A percentile compares a stretch with the other conserved stretches of the same genome.
These are phyloP conservation scores for Idaea biselata DNA, from an alignment of 2,888 invertebrate species.

Conservation along the genomic window DNA sequence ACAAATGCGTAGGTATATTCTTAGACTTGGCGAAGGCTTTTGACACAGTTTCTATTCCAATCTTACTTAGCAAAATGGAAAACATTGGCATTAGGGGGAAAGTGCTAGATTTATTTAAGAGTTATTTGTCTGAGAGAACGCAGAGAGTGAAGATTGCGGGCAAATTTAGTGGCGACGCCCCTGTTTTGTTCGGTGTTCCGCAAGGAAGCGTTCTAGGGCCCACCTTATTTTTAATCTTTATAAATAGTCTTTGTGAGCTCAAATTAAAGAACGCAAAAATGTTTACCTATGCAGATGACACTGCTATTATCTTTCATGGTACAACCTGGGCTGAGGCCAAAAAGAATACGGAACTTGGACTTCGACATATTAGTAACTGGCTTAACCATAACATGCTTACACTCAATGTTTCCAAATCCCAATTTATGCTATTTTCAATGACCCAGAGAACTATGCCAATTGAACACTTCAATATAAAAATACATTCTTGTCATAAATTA, in stretches of 20 bases:
- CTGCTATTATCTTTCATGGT: conserved; percentile 6
- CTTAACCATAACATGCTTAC: neutral
- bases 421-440: neutral
- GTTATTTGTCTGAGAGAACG: conserved; percentile 10
- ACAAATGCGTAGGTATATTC: conserved; percentile 12
- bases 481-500: neutral
- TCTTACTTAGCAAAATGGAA: conserved; percentile 15
- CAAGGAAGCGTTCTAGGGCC: conserved; percentile 19
- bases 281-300: conserved; percentile 19
- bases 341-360: neutral
- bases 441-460: neutral
- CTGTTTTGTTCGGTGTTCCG: conserved; percentile 12
- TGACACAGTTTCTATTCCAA: conserved; percentile 20
- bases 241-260: conserved; percentile 10
- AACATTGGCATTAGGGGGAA: conserved; percentile 15
- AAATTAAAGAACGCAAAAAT: conserved; percentile 2
- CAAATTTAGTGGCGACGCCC: neutral
- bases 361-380: neutral
- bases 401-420: neutral
- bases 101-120: conserved; percentile 10
- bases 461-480: neutral
- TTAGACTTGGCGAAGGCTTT: conserved; percentile 16
- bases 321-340: neutral
- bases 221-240: conserved; percentile 14
- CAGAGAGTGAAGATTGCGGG: conserved; percentile 8